A percentile compares a stretch with the other conserved stretches of the same genome.
phyloP scores from a whole-genome alignment of 2,797 vertebrate species.

The Falco columbarius region DNA sequence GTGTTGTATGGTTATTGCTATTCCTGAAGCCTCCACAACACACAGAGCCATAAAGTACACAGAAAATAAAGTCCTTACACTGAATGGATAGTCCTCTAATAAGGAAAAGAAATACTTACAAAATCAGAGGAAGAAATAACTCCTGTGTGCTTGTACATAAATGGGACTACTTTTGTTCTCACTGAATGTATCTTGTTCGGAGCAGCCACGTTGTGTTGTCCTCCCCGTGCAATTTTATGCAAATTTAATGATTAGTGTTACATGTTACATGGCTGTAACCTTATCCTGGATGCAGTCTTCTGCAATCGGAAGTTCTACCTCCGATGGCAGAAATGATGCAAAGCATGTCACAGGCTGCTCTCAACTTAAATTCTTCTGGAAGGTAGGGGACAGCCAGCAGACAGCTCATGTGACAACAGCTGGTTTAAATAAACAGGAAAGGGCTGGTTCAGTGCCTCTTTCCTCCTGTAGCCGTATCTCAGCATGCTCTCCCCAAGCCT shows the following conservation, averaged over 20 bases:
- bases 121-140: background rate
- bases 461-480: background rate
- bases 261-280: background rate
- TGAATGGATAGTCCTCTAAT: background rate
- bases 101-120: background rate
- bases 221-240: background rate
- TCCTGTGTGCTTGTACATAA: accelerated
- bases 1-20: background rate
- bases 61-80: background rate
- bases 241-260: background rate
- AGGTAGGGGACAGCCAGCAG: accelerated
- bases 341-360: background rate
- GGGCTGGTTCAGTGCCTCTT: background rate
- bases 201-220: background rate
- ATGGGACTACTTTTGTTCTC: background rate
- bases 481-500: background rate
- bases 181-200: background rate
- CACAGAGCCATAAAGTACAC: background rate
- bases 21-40: background rate
- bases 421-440: background rate
- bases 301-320: background rate
- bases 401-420: background rate
- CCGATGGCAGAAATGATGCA: background rate
- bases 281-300: background rate
- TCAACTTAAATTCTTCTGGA: background rate